Evolutionary conservation across 1,140 invertebrate species (phyloP).

Genomic region (Agraylea sexmaculata): DNA sequence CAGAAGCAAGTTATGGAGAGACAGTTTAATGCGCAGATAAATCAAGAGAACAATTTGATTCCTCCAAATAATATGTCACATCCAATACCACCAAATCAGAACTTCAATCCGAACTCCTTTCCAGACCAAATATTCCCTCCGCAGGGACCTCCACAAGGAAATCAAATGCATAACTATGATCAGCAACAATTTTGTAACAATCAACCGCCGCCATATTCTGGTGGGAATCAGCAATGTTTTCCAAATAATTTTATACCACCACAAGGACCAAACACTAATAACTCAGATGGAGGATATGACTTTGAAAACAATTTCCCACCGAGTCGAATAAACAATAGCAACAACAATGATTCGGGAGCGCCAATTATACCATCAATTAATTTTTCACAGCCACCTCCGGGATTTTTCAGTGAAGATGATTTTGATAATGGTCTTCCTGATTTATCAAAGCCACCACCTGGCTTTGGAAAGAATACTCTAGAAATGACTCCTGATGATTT

Average conservation of each 20-base stretch:
- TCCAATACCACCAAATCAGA: too few species aligned
- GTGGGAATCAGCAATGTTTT: constrained; percentile 2
- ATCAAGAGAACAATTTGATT: constrained; percentile 20
- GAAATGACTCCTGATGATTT: constrained; percentile 53
- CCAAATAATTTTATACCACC: constrained; percentile 9
- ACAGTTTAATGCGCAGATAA: constrained; percentile 32
- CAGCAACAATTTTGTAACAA: constrained; percentile 15
- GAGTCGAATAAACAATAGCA: too few species aligned
- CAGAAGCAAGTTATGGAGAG: constrained; percentile 65
- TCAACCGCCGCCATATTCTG: constrained; percentile 11
- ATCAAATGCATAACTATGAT: constrained; percentile 11
- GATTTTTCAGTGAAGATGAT: constrained; percentile 32
- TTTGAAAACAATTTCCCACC: too few species aligned
- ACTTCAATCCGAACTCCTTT: constrained; percentile 3
- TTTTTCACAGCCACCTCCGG: constrained; percentile 46
- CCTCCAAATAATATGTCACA: constrained; percentile 3
- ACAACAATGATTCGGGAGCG: constrained; percentile 29
- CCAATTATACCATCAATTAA: constrained; percentile 33
- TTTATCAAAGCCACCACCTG: constrained; percentile 74
- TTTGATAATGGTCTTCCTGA: constrained; percentile 56
- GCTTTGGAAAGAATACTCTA: constrained; percentile 49
- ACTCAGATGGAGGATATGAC: constrained; percentile 23
- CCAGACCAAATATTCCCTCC: constrained; percentile 6
- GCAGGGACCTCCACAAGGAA: constrained; percentile 20
- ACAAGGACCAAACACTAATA: constrained; percentile 14